Evolutionary conservation across 2,888 invertebrate species (phyloP), one percentile per base, ranked within the genome.

Genomic region (Galeruca laticollis): DNA sequence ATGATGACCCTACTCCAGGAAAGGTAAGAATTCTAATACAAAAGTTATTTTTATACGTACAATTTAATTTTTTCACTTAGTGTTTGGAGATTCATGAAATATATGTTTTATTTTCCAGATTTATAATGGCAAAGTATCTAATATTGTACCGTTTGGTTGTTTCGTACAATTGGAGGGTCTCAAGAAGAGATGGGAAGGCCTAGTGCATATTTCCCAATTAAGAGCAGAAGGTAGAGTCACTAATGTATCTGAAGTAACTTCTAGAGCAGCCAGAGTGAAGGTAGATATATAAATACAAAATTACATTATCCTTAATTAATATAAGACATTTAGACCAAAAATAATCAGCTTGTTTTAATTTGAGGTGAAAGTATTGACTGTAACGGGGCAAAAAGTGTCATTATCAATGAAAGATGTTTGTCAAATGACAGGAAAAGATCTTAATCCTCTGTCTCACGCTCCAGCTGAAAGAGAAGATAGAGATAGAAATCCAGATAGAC

Each of bases 361-460:
- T 57, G 82, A 90, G 87, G 89, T 93, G 0, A 97, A 99, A 88
- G 96, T 98, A 0, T 86, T 98, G 67, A 95, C 95, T 15, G 90
- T 97, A 37, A 93, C 94, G n/a, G 97, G 97, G 0, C 95, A 96
- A 82, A 99, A 98, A 86, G 94, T 96, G 0, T 98, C 98, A 1
- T 88, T 99, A 2, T 96, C 96, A 0, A 97, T 99, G 93, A 98
- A 98, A 87, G 98, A 99, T 86, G 99, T 98, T 0, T 96, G 99
- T 83, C 99, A 99, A 85, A 91, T 92, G 20, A 94, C 93, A 0
- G 99, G 99, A 0, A 93, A 92, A 82, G 99, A 99, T 87, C 87
- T 99, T 62, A 98, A 99, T 86, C 98, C 98, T 0, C 86, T 90
- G 0, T 92, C 92, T 5, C 90, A 93, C 80, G 88, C 90, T 9